Evolutionary conservation across 1,140 invertebrate species (phyloP).

Genomic region (Drosophila kohkoa): DNA sequence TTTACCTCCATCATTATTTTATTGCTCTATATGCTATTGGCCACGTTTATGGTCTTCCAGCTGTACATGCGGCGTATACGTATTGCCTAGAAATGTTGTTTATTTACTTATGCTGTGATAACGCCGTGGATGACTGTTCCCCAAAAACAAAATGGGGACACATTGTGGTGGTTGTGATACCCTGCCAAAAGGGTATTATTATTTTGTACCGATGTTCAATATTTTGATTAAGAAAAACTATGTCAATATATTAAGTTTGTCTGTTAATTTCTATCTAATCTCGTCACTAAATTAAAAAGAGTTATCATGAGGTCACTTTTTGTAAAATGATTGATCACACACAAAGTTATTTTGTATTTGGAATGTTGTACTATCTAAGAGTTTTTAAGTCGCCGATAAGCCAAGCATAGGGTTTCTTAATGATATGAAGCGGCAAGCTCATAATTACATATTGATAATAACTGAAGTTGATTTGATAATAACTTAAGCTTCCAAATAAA

Average conservation of each 20-base stretch:
- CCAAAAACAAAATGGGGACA: neutral
- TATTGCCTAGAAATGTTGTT: conserved; percentile 40
- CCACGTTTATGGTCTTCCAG: conserved; percentile 44
- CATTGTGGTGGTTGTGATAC: neutral
- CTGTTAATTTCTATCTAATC: too few relatives aligned
- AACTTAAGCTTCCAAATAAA: conserved; percentile 12
- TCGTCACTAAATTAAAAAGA: too few relatives aligned
- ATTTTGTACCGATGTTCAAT: neutral
- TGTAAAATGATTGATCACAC: too few relatives aligned
- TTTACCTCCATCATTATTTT: conserved; percentile 58
- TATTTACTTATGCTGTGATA: conserved; percentile 33
- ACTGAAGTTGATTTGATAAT: conserved; percentile 6
- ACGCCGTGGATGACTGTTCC: conserved; percentile 1
- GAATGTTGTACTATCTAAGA: neutral
- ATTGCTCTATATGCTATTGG: conserved; percentile 59
- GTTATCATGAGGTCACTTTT: too few relatives aligned
- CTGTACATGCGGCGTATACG: conserved; percentile 60
- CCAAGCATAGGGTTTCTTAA: neutral
- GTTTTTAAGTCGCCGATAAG: neutral
- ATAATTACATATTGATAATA: conserved; percentile 8
- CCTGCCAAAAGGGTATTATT: neutral
- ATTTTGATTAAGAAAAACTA: neutral
- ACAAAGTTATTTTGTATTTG: too few relatives aligned
- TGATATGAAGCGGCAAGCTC: too few relatives aligned
- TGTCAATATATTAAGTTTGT: too few relatives aligned